These are phyloP conservation scores for Agriotes lineatus DNA, from an alignment of 2,888 invertebrate genomes.

Conservation along the genomic window DNA sequence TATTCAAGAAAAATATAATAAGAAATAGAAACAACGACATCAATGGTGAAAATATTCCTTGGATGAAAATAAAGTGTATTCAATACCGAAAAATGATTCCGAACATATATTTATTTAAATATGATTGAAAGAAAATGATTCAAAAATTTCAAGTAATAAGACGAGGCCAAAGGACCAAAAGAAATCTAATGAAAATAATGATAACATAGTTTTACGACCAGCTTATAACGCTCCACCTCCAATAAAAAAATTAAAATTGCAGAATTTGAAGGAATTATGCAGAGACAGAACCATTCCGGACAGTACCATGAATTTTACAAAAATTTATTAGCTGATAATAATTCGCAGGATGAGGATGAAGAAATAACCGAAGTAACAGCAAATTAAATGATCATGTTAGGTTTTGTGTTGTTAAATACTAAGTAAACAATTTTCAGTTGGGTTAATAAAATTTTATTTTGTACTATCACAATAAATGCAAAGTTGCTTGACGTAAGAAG, in stretches of 20 bases:
- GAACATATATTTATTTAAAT: background rate
- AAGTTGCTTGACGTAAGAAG: background rate
- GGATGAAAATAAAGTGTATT: background rate
- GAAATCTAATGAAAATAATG: background rate
- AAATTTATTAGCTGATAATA: background rate
- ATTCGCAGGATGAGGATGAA: background rate
- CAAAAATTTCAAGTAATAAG: background rate
- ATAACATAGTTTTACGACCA: background rate
- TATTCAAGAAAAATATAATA: background rate
- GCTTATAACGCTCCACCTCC: background rate
- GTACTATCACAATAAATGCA: background rate
- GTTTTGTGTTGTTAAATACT: too few relatives aligned
- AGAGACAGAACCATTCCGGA: background rate
- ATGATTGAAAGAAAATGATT: background rate
- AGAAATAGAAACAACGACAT: constrained; percentile 3
- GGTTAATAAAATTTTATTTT: too few relatives aligned
- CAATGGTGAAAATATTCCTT: constrained; percentile 3
- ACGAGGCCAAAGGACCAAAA: background rate
- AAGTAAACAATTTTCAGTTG: too few relatives aligned
- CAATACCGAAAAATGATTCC: background rate
- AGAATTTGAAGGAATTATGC: background rate
- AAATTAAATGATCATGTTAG: background rate
- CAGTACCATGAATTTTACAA: background rate
- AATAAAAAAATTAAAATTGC: background rate
- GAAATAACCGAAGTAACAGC: too few relatives aligned